Base-by-base conservation (phyloP, 2,888 invertebrate species). In the Agrenia bidenticulata region DNA sequence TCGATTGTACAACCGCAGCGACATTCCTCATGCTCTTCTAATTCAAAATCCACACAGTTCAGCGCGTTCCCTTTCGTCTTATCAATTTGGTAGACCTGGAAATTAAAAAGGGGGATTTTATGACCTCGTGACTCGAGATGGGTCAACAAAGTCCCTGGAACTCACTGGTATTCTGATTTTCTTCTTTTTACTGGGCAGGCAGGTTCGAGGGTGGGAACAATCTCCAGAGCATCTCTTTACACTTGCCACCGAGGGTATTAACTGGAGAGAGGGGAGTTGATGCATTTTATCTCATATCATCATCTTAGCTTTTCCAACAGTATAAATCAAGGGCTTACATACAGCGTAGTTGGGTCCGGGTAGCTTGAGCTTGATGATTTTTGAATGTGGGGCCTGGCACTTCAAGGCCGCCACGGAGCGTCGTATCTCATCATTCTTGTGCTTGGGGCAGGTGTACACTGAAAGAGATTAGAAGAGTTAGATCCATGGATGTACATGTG, bases 1-100 rank as follows among this genome's bases (percentile, higher is more conserved):
- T 32, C n/a, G 15, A 69, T 21, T 24, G 49, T 53, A 21, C 72
- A 72, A 21, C 41, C 61, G 19, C 72, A 72, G 1, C 23, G 39
- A 21, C 72, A 72, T 27, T 57, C 41, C 9, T 69, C 67, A 57
- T 72, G 69, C 24, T 69, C 63, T 27, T 61, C 65, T 9, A 72
- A 19, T 50, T 64, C 62, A 42, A 63, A 69, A 5, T 69, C 62
- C 0, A 66, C 64, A 21, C 72, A 72, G 13, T 64, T 57, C 2
- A 39, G 2, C 1, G 13, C 1, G n/a, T 53, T 41, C 2, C 9
- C 21, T 1, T 17, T 49, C 19, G 66, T 15, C 59, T 27, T 19
- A n/a, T 59, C 17, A 64, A 49, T 11, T 61, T 50, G 1, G 54
- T 45, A 64, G 49, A 23, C 32, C 57, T 39, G 24, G 26, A 42